Base-by-base conservation (phyloP, 2,797 vertebrate species). In the Silurus lanzhouensis region DNA sequence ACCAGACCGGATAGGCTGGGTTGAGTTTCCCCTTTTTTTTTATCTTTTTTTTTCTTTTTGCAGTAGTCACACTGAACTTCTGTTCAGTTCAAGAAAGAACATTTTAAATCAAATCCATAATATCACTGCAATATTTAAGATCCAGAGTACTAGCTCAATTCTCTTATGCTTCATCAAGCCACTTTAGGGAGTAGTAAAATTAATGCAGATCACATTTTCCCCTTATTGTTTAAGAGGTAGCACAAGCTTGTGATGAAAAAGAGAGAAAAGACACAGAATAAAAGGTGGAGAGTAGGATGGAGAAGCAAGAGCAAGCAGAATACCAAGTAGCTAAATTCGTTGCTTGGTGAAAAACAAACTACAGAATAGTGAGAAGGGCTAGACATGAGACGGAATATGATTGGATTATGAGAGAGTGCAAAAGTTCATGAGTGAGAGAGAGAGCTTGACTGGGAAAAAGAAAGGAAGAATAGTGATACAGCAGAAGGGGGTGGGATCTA, bases 381-480 rank as follows among this genome's bases (percentile, higher is more conserved):
- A 74, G 81, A 85, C 83, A 86, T 64, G 67, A n/a, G 85, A 52
- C 52, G 70, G 67, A 83, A 80, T 84, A 76, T 61, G 85, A 85
- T 77, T 77, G 76, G 84, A 74, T 76, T 66, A 77, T 55, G 48
- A 76, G 38, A 60, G 86, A 88, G 89, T 85, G 48, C 72, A 79
- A 79, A 58, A 74, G 46, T 83, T 74, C 82, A 83, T 46, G 17
- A 74, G 52, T 60, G 58, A 82, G 20, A 57, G 46, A 86, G 80
- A 86, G 70, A 52, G 85, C 84, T 85, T 90, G 82, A 89, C 91
- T 88, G 87, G 15, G 89, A 88, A 87, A 90, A 88, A 86, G 87
- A 83, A 79, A 64, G 7, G 89, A 86, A 90, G 88, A 84, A 88
- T 88, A 89, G 82, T 27, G 52, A 70, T 25, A 71, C 58, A 89